These are phyloP conservation scores for Anaspis maculata DNA, from an alignment of 2,888 invertebrate species.

Conservation along the genomic window DNA sequence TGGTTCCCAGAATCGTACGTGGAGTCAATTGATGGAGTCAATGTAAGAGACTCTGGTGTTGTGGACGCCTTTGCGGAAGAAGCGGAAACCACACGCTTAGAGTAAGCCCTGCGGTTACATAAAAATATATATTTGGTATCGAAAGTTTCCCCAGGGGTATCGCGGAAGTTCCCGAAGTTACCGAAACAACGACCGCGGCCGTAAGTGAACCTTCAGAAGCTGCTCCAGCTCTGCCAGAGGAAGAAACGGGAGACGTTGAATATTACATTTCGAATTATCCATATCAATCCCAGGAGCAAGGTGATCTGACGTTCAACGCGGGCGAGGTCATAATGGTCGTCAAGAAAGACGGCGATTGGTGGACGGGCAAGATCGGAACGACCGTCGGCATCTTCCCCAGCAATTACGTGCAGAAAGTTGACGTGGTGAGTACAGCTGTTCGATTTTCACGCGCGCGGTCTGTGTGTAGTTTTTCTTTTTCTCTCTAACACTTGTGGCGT, in stretches of 20 bases:
- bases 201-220: background rate
- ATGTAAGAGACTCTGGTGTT: constrained; percentile 37
- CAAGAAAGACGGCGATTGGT: constrained; percentile 95
- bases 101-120: too few relatives aligned
- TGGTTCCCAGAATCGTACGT: constrained; percentile 98
- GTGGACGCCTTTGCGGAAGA: constrained; percentile 19
- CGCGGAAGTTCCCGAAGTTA: constrained; percentile 59
- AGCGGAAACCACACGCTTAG: constrained; percentile 38
- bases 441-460: too few relatives aligned
- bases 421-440: constrained; percentile 34
- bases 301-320: constrained; percentile 82
- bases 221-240: background rate
- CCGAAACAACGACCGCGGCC: constrained; percentile 20
- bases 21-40: constrained; percentile 55
- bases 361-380: constrained; percentile 85
- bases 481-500: background rate
- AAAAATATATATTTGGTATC: too few relatives aligned
- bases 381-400: constrained; percentile 90
- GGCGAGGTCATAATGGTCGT: constrained; percentile 82
- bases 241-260: constrained; percentile 44
- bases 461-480: constrained; percentile 1
- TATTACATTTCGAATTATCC: constrained; percentile 86
- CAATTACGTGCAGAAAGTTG: constrained; percentile 82
- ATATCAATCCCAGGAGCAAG: constrained; percentile 80
- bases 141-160: constrained; percentile 55